Evolutionary conservation across 2,888 invertebrate species (phyloP).

Genomic region (Erynnis tages): DNA sequence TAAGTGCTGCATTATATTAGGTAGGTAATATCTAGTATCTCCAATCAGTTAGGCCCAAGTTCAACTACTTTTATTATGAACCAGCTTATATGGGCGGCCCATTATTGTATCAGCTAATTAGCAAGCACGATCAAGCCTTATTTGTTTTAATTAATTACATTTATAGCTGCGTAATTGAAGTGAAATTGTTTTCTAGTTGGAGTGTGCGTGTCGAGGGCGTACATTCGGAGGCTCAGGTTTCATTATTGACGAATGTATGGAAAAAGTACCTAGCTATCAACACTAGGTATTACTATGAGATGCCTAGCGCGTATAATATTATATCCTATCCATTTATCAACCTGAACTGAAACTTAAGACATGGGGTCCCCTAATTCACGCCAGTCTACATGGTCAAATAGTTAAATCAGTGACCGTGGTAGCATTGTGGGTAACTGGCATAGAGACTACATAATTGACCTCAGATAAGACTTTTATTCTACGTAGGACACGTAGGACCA

Average conservation of each 20-base stretch:
- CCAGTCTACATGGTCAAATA: no score
- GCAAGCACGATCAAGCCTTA: conserved; percentile 22
- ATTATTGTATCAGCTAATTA: conserved; percentile 23
- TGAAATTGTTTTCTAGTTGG: conserved; percentile 16
- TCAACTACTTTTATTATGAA: conserved; percentile 53
- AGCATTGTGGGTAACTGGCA: no score
- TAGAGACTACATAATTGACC: no score
- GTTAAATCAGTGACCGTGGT: no score
- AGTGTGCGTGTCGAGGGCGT: not conserved
- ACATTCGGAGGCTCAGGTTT: not conserved
- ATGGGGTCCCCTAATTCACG: no score
- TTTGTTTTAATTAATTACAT: conserved; percentile 26
- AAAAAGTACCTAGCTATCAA: no score
- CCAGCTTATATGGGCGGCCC: conserved; percentile 9
- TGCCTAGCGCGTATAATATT: no score
- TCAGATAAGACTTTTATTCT: no score
- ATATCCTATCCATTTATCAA: no score
- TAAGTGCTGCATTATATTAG: conserved; percentile 5
- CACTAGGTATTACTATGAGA: no score
- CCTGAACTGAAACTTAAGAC: no score
- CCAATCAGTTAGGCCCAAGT: conserved; percentile 50
- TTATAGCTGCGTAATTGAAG: conserved; percentile 17
- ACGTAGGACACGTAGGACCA: no score
- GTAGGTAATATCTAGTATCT: conserved; percentile 29
- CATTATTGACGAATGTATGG: not conserved